Percentiles rank a stretch among this genome's conserved stretches.
Evolutionary conservation across 2,888 invertebrate genomes (phyloP).

Genomic region (Pheosia tremula): DNA sequence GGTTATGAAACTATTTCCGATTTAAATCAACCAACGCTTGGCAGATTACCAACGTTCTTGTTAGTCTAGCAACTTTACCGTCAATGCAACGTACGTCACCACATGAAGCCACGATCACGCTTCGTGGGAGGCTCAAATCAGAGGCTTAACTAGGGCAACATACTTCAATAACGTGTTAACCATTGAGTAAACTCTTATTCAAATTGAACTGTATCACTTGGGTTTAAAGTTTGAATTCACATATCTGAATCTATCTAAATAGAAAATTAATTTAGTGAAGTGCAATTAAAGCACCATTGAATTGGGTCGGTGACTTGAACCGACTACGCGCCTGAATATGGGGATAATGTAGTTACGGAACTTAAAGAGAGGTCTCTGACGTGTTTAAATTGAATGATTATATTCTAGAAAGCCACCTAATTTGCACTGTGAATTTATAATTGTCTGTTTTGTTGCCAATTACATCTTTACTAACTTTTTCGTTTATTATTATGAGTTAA

Average conservation of each 20-base stretch:
- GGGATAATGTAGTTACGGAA: too few relatives aligned
- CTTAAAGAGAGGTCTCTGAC: too few relatives aligned
- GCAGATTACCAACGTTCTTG: not conserved
- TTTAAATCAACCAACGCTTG: not conserved
- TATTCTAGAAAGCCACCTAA: too few relatives aligned
- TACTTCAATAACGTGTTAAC: slow-evolving; percentile 1
- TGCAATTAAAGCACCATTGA: not conserved
- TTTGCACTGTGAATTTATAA: too few relatives aligned
- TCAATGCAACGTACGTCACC: not conserved
- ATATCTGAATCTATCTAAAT: not conserved
- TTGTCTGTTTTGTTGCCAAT: too few relatives aligned
- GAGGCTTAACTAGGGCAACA: not conserved
- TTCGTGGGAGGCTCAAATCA: not conserved
- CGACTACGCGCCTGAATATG: not conserved
- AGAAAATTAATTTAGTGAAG: not conserved
- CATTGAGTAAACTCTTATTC: not conserved
- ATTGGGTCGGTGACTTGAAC: not conserved
- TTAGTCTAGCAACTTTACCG: not conserved
- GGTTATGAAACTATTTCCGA: not conserved
- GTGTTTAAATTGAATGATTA: too few relatives aligned
- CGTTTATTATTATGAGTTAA: too few relatives aligned
- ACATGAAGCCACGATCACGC: not conserved
- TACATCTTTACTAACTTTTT: too few relatives aligned
- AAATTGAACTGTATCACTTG: not conserved
- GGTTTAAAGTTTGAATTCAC: not conserved